Evolutionary conservation across 2,888 invertebrate genomes (phyloP).

Genomic region (Philaethria dido): DNA sequence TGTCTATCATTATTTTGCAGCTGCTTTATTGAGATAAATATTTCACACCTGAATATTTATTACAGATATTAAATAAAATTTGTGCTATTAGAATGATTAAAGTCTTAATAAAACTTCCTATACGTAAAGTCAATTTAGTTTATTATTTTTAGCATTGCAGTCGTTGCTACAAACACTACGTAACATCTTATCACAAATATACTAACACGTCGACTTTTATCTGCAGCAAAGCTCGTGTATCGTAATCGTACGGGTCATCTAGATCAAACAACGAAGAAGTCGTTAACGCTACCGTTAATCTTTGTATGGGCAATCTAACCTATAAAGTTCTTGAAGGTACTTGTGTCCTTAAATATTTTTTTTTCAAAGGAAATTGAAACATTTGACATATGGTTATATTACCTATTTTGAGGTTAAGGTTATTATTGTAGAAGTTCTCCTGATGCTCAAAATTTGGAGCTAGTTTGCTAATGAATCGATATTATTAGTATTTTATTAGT

Average conservation of each 20-base stretch:
- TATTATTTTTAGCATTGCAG: not conserved
- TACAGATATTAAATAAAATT: constrained; percentile 13
- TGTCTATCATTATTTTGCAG: constrained; percentile 37
- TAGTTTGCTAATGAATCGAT: not conserved
- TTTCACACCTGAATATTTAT: constrained; percentile 29
- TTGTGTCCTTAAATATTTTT: too few species aligned
- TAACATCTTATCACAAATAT: constrained; percentile 20
- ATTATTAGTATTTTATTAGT: constrained; percentile 12
- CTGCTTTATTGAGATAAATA: constrained; percentile 32
- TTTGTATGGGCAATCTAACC: constrained; percentile 30
- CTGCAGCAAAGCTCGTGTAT: constrained; percentile 37
- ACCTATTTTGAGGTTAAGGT: too few species aligned
- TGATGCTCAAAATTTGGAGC: not conserved
- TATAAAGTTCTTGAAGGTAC: not conserved
- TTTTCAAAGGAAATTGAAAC: too few species aligned
- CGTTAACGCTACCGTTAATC: constrained; percentile 45
- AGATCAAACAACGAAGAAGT: constrained; percentile 44
- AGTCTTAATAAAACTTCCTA: constrained; percentile 10
- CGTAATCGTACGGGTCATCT: constrained; percentile 41
- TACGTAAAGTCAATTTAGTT: constrained; percentile 2
- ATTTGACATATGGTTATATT: too few species aligned
- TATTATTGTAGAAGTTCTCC: not conserved
- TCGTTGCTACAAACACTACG: not conserved
- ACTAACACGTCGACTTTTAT: constrained; percentile 36
- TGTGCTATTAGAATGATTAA: constrained; percentile 8